Percentiles rank a stretch among this genome's conserved stretches.
phyloP scores from a whole-genome alignment of 1,140 invertebrate species.

The Aphidius ervi region DNA sequence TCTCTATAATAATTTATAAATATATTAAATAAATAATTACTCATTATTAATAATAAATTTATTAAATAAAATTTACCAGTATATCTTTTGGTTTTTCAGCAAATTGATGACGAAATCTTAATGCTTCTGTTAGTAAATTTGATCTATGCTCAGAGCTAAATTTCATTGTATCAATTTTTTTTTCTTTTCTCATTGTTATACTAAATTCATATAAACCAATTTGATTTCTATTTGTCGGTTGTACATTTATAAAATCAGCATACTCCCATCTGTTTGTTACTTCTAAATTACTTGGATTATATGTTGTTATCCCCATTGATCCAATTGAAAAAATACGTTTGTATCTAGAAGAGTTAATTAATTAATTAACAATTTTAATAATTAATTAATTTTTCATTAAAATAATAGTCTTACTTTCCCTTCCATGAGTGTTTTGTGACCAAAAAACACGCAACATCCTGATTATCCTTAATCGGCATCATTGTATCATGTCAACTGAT shows the following conservation, averaged over 20 bases:
- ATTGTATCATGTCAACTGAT: slow-evolving; percentile 59
- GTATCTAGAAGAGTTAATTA: slow-evolving; percentile 65
- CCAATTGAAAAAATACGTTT: slow-evolving; percentile 97
- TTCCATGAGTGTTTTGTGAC: slow-evolving; percentile 97
- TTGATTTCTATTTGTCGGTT: slow-evolving; percentile 59
- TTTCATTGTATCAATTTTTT: slow-evolving; percentile 91
- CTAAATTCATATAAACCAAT: slow-evolving; percentile 69
- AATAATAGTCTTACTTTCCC: slow-evolving; percentile 72
- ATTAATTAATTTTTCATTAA: neutral
- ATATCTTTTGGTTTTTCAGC: slow-evolving; percentile 73
- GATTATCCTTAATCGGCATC: slow-evolving; percentile 82
- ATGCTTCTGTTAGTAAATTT: slow-evolving; percentile 86
- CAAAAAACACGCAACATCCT: slow-evolving; percentile 88
- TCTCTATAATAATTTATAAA: slow-evolving; percentile 59
- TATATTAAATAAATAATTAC: slow-evolving; percentile 7
- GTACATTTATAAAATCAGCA: slow-evolving; percentile 73
- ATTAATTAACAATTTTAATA: slow-evolving; percentile 17
- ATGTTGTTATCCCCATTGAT: slow-evolving; percentile 91
- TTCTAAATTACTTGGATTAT: slow-evolving; percentile 90
- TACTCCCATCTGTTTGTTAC: slow-evolving; percentile 95
- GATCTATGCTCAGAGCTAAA: slow-evolving; percentile 96
- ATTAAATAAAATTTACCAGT: slow-evolving; percentile 50
- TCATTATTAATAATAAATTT: slow-evolving; percentile 1
- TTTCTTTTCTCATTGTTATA: slow-evolving; percentile 83
- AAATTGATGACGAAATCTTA: slow-evolving; percentile 76